Base-by-base conservation (phyloP, 2,888 invertebrate genomes). In the Pseudeuparius sepicola region DNA sequence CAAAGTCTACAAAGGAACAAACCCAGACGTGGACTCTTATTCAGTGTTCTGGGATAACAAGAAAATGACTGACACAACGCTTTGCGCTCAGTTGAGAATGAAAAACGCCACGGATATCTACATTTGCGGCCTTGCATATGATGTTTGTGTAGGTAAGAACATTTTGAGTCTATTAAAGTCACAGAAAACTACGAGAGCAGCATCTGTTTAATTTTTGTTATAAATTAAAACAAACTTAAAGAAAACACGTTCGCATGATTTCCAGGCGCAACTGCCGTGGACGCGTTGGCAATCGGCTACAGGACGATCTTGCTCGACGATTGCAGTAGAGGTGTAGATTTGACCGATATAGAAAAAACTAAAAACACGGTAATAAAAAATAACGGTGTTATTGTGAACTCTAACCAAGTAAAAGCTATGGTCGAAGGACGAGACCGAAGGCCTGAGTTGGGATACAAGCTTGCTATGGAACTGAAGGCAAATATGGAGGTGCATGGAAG, bases 11-110 rank as follows among this genome's bases (percentile, higher is more conserved):
- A 90, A 90, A 60, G 96, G 96, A 24, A 88, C 85, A 2, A 86
- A 92, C 63, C 83, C 94, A 0, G 88, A 92, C 48, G 86, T 96
- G 36, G 97, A 97, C 63, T 92, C 93, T 2, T 97, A 97, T 64
- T 94, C 94, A 0, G 96, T 93, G 27, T 97, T 97, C 70, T 93
- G 90, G 87, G 96, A 97, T 66, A 97, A 97, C 65, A 86, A 87
- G 64, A 89, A 88, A 62, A 66, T 86, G 40, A 81, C 84, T 2
- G 81, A 89, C 58, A 94, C 94, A 4, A 79, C 81, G 7, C 68
- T 96, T 26, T 78, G 81, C 54, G 73, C 77, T 5, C 83, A 89
- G 56, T 70, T 96, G 37, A 75, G 82, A 39, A 65, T 77, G 61
- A 75, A 80, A 51, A 78, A 78, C 36, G 81, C 88, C 31, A 88